phyloP scores from a whole-genome alignment of 2,888 invertebrate genomes.

The Drosophila mayaguana region DNA sequence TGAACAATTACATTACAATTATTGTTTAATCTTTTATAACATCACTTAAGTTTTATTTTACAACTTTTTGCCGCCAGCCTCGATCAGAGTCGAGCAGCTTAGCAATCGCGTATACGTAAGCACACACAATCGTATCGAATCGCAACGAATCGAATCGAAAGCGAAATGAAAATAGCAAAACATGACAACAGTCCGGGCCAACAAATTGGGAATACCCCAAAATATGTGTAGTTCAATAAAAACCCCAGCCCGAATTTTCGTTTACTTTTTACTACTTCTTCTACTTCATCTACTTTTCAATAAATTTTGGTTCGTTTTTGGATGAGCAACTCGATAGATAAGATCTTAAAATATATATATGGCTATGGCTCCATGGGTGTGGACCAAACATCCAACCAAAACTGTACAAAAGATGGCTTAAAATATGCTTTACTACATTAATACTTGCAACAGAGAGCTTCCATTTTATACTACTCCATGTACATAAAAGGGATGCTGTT shows the following conservation, averaged over 20 bases:
- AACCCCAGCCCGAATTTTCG: conserved; percentile 4
- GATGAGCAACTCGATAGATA: conserved; percentile 25
- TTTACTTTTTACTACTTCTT: conserved; percentile 16
- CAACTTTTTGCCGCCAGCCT: conserved; percentile 21
- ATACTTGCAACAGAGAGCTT: conserved; percentile 79
- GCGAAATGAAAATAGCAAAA: not conserved
- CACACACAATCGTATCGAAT: conserved; percentile 56
- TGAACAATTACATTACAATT: conserved; percentile 17
- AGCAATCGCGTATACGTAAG: conserved; percentile 74
- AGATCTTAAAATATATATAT: not conserved
- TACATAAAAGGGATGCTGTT: conserved; percentile 73
- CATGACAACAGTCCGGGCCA: not conserved
- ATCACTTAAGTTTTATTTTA: conserved; percentile 3
- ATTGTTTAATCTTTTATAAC: conserved; percentile 9
- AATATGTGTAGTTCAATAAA: conserved; percentile 2
- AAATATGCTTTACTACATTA: conserved; percentile 85
- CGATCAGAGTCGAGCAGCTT: conserved; percentile 16
- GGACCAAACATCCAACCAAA: conserved; percentile 40
- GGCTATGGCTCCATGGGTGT: conserved; percentile 45
- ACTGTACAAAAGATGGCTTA: conserved; percentile 84
- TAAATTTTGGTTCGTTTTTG: conserved; percentile 32
- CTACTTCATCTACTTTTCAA: conserved; percentile 20
- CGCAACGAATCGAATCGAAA: conserved; percentile 32
- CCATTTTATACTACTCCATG: conserved; percentile 73
- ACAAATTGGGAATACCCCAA: conserved; percentile 3